Evolutionary conservation across 1,140 invertebrate species (phyloP), one percentile per base, ranked within the genome.

Genomic region (Drosophila mojavensis): DNA sequence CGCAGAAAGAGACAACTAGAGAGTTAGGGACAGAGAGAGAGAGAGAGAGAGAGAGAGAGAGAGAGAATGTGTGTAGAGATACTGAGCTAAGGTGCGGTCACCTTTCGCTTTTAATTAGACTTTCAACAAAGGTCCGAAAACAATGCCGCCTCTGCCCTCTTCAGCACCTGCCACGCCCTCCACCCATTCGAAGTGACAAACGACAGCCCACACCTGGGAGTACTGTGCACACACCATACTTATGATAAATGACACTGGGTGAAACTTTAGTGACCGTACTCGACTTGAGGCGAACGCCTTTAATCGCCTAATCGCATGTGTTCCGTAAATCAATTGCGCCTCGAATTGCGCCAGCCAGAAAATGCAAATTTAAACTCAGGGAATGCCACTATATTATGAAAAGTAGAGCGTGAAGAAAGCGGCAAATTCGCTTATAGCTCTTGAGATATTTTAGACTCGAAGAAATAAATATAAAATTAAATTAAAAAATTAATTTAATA

Each of bases 71-170:
- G 33, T 9, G 4, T 17, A 15, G 6, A 50, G 4, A 54, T 11
- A 58, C 10, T 26, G 43, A 15, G 26, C 56, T 62, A 63, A 63
- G 69, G 75, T 67, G 69, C 58, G 58, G 70, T 56, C 75, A 77
- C 75, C 75, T 77, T 76, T 66, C 69, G 69, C 62, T 76, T 77
- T 77, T 77, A 77, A 77, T 77, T 77, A 77, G 55, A 73, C 51
- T 67, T 73, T 67, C 70, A 67, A 67, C 74, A 73, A 72, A 72
- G 69, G 61, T 55, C 48, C 61, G 60, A 73, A 53, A 72, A 66
- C 43, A 65, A 36, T 11, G 28, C 11, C 43, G 43, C 43, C n/a
- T 47, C 43, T 13, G 20, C n/a, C 15, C 39, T 13, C 45, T 13
- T 24, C 48, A 45, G 5, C 20, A 55, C 13, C 20, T 17, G n/a